These are phyloP conservation scores for Trissolcus basalis DNA, from an alignment of 1,140 invertebrate genomes.

Conservation along the genomic window DNA sequence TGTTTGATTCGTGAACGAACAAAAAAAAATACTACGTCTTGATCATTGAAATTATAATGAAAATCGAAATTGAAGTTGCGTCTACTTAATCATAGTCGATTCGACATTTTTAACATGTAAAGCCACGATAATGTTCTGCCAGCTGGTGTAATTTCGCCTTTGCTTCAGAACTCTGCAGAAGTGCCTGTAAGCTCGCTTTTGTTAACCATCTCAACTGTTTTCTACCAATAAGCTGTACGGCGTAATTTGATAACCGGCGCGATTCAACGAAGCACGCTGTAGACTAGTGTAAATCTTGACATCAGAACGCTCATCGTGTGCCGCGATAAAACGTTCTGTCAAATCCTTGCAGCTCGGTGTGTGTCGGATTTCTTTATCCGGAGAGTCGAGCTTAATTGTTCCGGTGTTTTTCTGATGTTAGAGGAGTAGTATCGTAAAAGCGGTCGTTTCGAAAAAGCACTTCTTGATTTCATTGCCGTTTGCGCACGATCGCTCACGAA, in stretches of 20 bases:
- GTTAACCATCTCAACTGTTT: conserved; percentile 23
- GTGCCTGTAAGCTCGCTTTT: conserved; percentile 29
- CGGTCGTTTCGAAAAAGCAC: conserved; percentile 35
- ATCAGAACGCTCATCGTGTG: conserved; percentile 14
- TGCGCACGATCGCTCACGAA: conserved; percentile 31
- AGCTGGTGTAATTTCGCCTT: too few relatives aligned
- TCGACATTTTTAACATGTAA: too few relatives aligned
- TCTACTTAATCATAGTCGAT: conserved; percentile 16
- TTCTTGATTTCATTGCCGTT: conserved; percentile 49
- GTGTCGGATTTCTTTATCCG: conserved; percentile 2
- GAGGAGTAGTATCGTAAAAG: conserved; percentile 26
- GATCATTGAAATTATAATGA: too few relatives aligned
- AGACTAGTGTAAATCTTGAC: conserved; percentile 21
- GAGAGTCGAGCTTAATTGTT: conserved; percentile 28
- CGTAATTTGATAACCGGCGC: conserved; percentile 45
- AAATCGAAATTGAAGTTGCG: conserved; percentile 29
- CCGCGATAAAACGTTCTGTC: conserved; percentile 9
- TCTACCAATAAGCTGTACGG: conserved; percentile 31
- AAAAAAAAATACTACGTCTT: too few relatives aligned
- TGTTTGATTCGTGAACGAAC: too few relatives aligned
- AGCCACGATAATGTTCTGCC: too few relatives aligned
- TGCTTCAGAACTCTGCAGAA: conserved; percentile 29
- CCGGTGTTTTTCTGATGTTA: conserved; percentile 15
- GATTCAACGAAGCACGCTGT: conserved; percentile 27
- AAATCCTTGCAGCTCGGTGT: neutral